Conservation (phyloP, 2,888 invertebrate genomes). For the Cantharis lateralis region DNA sequence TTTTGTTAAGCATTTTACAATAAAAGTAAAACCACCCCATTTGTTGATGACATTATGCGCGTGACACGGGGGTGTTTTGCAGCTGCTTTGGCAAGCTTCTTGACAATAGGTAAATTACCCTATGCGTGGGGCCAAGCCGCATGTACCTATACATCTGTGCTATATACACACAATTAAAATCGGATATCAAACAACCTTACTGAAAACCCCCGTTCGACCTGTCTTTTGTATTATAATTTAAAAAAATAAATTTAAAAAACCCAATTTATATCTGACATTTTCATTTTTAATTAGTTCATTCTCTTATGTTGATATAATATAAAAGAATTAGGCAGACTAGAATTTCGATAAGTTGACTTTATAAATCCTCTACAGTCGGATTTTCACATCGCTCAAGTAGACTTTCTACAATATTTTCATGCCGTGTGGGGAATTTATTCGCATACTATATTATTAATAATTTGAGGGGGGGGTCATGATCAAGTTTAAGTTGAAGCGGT, state of each 20-base stretch:
- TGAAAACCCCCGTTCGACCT: neutral
- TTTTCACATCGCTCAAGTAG: no score
- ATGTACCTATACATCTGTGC: constrained; percentile 22
- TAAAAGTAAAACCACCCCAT: constrained; percentile 22
- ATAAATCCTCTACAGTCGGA: no score
- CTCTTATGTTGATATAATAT: neutral
- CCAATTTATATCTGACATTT: neutral
- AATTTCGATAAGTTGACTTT: neutral
- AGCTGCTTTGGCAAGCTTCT: constrained; percentile 28
- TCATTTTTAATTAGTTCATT: neutral
- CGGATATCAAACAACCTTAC: neutral
- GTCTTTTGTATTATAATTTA: neutral
- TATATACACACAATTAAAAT: constrained; percentile 6
- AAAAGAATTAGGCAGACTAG: no score
- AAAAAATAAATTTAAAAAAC: neutral
- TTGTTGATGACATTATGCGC: constrained; percentile 25
- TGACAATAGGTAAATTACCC: constrained; percentile 15
- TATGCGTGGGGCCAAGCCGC: constrained; percentile 22
- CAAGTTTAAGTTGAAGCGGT: no score
- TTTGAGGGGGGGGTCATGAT: no score
- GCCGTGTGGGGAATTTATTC: no score
- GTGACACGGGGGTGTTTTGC: constrained; percentile 38
- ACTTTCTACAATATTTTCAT: no score
- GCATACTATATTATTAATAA: no score
- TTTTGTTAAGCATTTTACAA: constrained; percentile 23